Evolutionary conservation across 2,888 invertebrate species (phyloP), one percentile per base, ranked within the genome.

Genomic region (Marasmarcha lunaedactyla): DNA sequence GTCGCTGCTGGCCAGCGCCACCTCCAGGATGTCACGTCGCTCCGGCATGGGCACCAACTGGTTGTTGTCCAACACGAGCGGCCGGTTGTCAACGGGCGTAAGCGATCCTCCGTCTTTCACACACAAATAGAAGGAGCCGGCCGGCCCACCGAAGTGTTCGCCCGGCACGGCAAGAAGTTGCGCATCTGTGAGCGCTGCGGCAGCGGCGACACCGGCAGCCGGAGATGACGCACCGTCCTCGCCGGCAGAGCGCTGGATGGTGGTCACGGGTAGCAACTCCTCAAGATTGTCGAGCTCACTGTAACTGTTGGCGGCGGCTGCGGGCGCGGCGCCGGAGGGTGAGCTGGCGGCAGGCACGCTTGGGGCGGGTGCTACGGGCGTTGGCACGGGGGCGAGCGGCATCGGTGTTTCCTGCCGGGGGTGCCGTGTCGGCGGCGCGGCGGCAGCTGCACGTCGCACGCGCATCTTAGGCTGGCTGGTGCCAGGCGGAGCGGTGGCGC

Each of bases 1-100:
- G 59, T 91, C 91, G 13, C 90, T 90, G 53, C 90, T 89, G 1
- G 91, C 91, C 35, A 92, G 71, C 11, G 92, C 91, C 9, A 89
- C 91, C 11, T 92, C 90, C 35, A 92, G 70, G 48, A 92, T 89
- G 59, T 92, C 92, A 48, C 90, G 87, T 50, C 88, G 88, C 49
- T 77, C 77, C 2, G 77, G 61, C 81, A 83, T 77, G 6, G 84
- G 84, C 14, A 84, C 79, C 7, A 72, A 58, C 52, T 69, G 84
- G 49, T 78, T 85, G 62, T 70, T 76, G 42, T 78, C 74, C 39
- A 71, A 58, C 43, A 90, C 85, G 35, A 90, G 64, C 2, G 89
- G 86, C 43, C 89, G 89, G 53, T 90, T 89, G 59, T 91, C 91
- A 33, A 92, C 83, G 0, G 91, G 90, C 13, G 89, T 89, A 40